These are phyloP conservation scores for Vulpes ferrilata DNA, from an alignment of 2,113 vertebrate genomes.

Conservation along the genomic window DNA sequence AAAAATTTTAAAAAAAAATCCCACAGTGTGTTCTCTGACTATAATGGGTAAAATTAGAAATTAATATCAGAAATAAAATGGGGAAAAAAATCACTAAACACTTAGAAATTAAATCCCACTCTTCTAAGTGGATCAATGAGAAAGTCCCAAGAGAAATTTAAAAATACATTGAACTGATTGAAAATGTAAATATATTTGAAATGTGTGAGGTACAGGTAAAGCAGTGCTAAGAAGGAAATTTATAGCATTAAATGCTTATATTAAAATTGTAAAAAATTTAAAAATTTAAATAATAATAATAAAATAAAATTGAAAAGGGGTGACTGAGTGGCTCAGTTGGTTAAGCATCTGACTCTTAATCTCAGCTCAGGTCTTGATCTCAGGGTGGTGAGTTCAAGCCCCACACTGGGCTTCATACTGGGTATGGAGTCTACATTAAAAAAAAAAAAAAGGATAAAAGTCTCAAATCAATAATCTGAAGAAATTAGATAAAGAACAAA, in stretches of 20 bases:
- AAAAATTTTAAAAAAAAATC: not conserved
- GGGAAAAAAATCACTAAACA: not conserved
- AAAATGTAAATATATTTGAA: not conserved
- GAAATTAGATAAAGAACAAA: no score
- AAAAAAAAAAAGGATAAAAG: not conserved
- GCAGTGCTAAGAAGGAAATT: not conserved
- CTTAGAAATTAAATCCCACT: not conserved
- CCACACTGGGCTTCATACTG: no score
- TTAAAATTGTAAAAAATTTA: no score
- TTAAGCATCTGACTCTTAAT: no score
- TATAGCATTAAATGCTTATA: no score
- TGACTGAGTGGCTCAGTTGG: no score
- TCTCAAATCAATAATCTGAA: not conserved
- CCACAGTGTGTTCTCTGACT: not conserved
- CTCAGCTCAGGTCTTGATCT: no score
- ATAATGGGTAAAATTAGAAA: not conserved
- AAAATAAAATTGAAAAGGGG: no score
- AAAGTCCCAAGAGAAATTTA: not conserved
- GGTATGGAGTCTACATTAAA: no score
- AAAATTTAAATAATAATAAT: no score
- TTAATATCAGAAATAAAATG: not conserved
- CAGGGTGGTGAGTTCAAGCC: no score
- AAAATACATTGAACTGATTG: not conserved
- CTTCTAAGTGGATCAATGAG: not conserved
- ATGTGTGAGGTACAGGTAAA: not conserved